These are phyloP conservation scores for Mastomys coucha DNA, from an alignment of 2,113 vertebrate species.

Conservation along the genomic window DNA sequence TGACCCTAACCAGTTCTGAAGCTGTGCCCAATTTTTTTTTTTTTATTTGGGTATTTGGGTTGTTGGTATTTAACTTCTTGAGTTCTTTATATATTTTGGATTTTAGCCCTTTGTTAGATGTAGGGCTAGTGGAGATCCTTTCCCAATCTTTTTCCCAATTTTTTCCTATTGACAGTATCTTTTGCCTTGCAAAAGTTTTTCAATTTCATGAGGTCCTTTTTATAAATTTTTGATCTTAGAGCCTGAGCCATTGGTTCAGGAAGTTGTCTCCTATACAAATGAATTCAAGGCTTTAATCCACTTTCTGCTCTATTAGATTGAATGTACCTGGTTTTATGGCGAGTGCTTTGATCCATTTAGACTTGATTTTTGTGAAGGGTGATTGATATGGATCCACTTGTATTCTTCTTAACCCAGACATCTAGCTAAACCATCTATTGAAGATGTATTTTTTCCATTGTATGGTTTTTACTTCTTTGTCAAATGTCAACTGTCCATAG, in stretches of 20 bases:
- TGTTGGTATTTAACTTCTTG: neutral
- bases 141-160: neutral
- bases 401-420: neutral
- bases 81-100: neutral
- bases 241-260: neutral
- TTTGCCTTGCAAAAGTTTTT: neutral
- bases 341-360: neutral
- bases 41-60: accelerated
- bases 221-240: neutral
- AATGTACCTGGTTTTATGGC: neutral
- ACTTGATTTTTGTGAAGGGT: neutral
- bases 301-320: neutral
- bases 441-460: neutral
- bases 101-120: neutral
- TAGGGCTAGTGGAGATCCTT: neutral
- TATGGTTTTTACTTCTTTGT: neutral
- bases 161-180: neutral
- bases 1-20: too few species aligned
- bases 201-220: neutral
- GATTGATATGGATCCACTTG: neutral
- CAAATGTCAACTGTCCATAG: neutral
- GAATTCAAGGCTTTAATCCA: too few species aligned
- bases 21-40: neutral
- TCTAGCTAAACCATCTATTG: too few species aligned
- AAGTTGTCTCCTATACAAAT: neutral